Evolutionary conservation across 2,888 invertebrate species (phyloP).

Genomic region (Ennomos quercinarius): DNA sequence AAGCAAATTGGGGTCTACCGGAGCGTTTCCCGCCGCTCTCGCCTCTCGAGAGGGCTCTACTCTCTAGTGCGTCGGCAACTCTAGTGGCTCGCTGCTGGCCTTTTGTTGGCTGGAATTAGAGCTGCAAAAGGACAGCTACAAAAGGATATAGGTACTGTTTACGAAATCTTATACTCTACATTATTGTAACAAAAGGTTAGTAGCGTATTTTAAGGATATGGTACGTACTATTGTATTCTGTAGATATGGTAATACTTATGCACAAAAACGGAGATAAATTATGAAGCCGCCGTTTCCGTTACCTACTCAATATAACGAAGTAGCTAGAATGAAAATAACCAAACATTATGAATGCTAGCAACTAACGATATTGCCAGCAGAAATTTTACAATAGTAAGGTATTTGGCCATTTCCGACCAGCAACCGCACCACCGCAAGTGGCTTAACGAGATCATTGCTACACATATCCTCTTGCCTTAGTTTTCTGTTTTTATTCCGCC

Average conservation of each 20-base stretch:
- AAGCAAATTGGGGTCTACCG: conserved; percentile 80
- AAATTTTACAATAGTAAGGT: conserved; percentile 7
- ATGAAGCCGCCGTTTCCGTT: too few relatives aligned
- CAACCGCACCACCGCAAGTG: conserved; percentile 33
- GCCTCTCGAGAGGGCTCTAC: conserved; percentile 67
- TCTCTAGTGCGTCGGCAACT: conserved; percentile 45
- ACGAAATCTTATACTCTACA: too few relatives aligned
- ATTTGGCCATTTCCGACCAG: conserved; percentile 21
- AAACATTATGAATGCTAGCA: neutral
- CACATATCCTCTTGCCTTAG: conserved; percentile 40
- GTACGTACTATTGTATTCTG: too few relatives aligned
- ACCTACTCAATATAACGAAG: too few relatives aligned
- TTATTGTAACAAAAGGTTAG: too few relatives aligned
- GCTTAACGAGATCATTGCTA: conserved; percentile 49
- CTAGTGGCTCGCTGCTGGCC: conserved; percentile 58
- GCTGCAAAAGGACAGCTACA: conserved; percentile 11
- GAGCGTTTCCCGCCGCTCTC: conserved; percentile 69
- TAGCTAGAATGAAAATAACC: too few relatives aligned
- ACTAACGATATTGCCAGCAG: neutral
- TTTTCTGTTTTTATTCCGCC: conserved; percentile 62
- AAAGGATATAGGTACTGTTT: too few relatives aligned
- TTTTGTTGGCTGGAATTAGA: conserved; percentile 52
- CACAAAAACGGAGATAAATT: too few relatives aligned
- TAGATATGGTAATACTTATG: too few relatives aligned
- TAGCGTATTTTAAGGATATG: too few relatives aligned